Percentiles rank a stretch among this genome's conserved stretches.
phyloP scores from a whole-genome alignment of 1,140 invertebrate genomes.

The Condylostylus longicornis region DNA sequence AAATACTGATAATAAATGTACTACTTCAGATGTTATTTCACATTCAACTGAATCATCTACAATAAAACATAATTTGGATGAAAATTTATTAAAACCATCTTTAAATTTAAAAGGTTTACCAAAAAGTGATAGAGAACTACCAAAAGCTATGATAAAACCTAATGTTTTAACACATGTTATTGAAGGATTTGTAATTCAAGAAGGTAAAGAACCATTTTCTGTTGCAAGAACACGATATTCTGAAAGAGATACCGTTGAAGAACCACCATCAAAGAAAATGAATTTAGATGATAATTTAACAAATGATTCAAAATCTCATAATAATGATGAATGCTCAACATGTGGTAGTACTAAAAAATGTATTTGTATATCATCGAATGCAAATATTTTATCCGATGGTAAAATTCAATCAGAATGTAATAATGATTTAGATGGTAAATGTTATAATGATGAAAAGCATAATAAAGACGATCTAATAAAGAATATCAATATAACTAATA shows the following conservation, averaged over 20 bases:
- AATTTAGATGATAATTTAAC: too few relatives aligned
- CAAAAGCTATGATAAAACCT: constrained; percentile 91
- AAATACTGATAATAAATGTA: background rate
- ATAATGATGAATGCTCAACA: too few relatives aligned
- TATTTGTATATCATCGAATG: too few relatives aligned
- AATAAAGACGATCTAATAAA: too few relatives aligned
- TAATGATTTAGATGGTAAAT: too few relatives aligned
- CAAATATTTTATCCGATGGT: too few relatives aligned
- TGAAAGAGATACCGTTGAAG: constrained; percentile 42
- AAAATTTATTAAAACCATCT: background rate
- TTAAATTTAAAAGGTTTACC: constrained; percentile 18
- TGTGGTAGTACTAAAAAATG: too few relatives aligned
- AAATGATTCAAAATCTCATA: too few relatives aligned
- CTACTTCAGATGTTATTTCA: constrained; percentile 7
- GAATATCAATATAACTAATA: too few relatives aligned
- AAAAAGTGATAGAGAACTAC: constrained; percentile 47
- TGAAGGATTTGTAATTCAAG: constrained; percentile 93
- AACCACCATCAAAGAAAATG: constrained; percentile 62
- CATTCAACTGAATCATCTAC: constrained; percentile 8
- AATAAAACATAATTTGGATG: too few relatives aligned
- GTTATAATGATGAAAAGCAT: too few relatives aligned
- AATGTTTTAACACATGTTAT: constrained; percentile 93
- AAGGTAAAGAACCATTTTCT: constrained; percentile 78
- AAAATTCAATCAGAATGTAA: too few relatives aligned
- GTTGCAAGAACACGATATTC: constrained; percentile 47